Percentiles rank a stretch among this genome's conserved stretches.
Conservation (phyloP, 2,113 vertebrate genomes). For the Paedocypris sp. region DNA sequence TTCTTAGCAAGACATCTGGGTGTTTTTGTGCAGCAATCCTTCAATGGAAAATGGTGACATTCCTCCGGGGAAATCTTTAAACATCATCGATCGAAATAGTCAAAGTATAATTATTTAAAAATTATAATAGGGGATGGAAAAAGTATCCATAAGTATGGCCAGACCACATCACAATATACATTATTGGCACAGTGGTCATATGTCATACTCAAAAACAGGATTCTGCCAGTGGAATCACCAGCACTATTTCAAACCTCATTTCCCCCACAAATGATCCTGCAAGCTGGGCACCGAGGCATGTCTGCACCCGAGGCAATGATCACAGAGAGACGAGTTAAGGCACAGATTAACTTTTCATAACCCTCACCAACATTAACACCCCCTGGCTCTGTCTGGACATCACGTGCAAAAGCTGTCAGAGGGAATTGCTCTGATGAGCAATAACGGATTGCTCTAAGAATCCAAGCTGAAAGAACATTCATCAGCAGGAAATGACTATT, state of each 20-base stretch:
- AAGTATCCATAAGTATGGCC: slow-evolving; percentile 12
- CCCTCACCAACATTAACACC: slow-evolving; percentile 28
- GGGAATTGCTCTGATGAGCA: slow-evolving; percentile 24
- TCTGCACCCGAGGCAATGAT: slow-evolving; percentile 33
- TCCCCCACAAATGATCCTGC: slow-evolving; percentile 36
- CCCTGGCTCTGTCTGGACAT: neutral
- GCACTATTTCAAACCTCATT: slow-evolving; percentile 44
- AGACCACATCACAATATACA: slow-evolving; percentile 24
- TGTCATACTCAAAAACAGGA: slow-evolving; percentile 36
- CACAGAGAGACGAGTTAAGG: slow-evolving; percentile 15
- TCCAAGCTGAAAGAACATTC: too few species aligned
- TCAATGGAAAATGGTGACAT: too few species aligned
- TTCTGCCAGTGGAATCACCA: slow-evolving; percentile 40
- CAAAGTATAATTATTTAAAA: too few species aligned
- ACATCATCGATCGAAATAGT: too few species aligned
- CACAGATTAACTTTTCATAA: slow-evolving; percentile 40
- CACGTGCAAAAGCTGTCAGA: neutral
- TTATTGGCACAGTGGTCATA: slow-evolving; percentile 24
- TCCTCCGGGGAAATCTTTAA: too few species aligned
- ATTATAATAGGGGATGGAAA: too few species aligned
- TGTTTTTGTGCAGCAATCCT: too few species aligned
- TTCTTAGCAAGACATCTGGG: too few species aligned
- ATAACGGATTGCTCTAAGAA: neutral
- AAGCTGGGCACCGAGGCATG: slow-evolving; percentile 19
- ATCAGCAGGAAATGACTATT: too few species aligned